A percentile compares a stretch with the other conserved stretches of the same genome.
phyloP scores from a whole-genome alignment of 2,797 vertebrate genomes.

The Protosalanx chinensis region DNA sequence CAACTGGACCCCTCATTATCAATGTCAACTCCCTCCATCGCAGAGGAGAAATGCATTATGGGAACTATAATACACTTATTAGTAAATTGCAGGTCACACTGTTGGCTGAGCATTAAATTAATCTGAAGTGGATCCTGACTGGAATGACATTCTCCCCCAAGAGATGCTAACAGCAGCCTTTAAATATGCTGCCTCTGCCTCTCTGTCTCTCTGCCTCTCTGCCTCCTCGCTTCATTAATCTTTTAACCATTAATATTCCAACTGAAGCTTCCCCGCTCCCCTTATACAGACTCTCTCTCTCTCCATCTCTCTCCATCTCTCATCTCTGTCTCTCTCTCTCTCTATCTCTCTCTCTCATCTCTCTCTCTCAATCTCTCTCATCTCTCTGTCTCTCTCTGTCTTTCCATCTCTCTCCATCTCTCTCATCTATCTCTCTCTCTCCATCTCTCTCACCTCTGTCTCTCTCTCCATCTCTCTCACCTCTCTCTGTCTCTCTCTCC shows the following conservation, averaged over 20 bases:
- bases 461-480: conserved; percentile 1
- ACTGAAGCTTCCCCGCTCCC: neutral
- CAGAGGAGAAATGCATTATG: conserved; percentile 41
- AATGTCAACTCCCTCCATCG: conserved; percentile 48
- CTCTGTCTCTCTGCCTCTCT: too few species aligned
- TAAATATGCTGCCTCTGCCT: conserved; percentile 18
- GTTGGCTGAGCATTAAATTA: conserved; percentile 43
- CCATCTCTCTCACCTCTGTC: neutral
- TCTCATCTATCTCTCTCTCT: neutral
- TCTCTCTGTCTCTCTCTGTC: conserved; percentile 17
- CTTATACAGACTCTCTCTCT: conserved; percentile 17
- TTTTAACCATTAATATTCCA: too few species aligned
- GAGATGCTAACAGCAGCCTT: conserved; percentile 45
- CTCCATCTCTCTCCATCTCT: conserved; percentile 28
- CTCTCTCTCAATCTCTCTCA: neutral
- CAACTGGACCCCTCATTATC: conserved; percentile 58
- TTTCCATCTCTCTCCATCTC: neutral
- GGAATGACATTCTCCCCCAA: conserved; percentile 6
- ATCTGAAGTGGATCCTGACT: conserved; percentile 22
- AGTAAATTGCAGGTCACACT: conserved; percentile 38
- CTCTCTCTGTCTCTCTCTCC: conserved; percentile 34
- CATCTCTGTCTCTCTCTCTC: conserved; percentile 34
- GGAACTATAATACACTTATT: conserved; percentile 37
- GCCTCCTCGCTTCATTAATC: too few species aligned
- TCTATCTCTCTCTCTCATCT: conserved; percentile 8